Evolutionary conservation across 2,888 invertebrate species (phyloP).

Genomic region (Papilio gigon): DNA sequence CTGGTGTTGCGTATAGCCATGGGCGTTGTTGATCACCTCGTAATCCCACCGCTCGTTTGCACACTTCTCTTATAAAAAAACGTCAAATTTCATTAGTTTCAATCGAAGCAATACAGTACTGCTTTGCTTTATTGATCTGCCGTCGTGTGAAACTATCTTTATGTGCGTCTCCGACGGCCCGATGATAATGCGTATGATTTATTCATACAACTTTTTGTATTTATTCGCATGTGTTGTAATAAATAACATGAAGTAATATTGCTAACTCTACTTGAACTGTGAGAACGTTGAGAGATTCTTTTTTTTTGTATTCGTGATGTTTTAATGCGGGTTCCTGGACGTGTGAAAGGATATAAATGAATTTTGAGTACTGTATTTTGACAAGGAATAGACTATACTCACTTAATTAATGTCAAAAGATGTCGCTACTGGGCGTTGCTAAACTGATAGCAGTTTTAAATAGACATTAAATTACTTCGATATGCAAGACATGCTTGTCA

Average conservation of each 20-base stretch:
- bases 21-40: too few relatives aligned
- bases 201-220: constrained; percentile 31
- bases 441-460: too few relatives aligned
- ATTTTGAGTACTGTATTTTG: background rate
- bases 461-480: too few relatives aligned
- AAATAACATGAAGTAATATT: constrained; percentile 22
- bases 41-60: too few relatives aligned
- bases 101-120: background rate
- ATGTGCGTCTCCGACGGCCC: constrained; percentile 36
- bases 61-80: too few relatives aligned
- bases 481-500: too few relatives aligned
- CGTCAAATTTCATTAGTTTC: too few relatives aligned
- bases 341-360: constrained; percentile 3
- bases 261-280: constrained; percentile 13
- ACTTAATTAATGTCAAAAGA: too few relatives aligned
- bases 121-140: background rate
- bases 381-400: too few relatives aligned
- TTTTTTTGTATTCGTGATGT: background rate
- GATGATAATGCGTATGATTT: constrained; percentile 29
- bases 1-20: too few relatives aligned
- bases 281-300: constrained; percentile 23
- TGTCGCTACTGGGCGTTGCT: too few relatives aligned
- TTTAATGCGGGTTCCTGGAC: constrained; percentile 2
- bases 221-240: constrained; percentile 26
- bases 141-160: background rate